A percentile compares a stretch with the other conserved stretches of the same genome.
Evolutionary conservation across 2,797 vertebrate species (phyloP).

Genomic region (Loris lydekkerianus): DNA sequence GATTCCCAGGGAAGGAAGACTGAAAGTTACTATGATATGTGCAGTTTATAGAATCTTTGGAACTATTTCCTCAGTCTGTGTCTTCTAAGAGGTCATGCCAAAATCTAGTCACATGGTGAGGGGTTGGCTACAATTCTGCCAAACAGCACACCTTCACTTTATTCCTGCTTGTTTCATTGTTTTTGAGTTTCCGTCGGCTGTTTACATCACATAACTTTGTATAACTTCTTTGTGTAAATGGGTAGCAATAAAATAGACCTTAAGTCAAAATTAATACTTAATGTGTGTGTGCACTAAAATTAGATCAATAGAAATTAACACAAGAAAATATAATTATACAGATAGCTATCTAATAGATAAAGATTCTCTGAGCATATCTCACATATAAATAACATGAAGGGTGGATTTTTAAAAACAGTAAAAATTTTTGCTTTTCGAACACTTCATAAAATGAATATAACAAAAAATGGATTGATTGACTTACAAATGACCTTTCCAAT

Average conservation of each 20-base stretch:
- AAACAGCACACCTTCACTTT: neutral
- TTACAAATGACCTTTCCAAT: neutral
- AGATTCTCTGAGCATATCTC: neutral
- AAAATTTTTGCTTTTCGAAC: neutral
- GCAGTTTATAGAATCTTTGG: neutral
- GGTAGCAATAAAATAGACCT: neutral
- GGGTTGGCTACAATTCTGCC: too few relatives aligned
- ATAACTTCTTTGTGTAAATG: too few relatives aligned
- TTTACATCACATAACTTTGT: neutral
- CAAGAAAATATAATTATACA: neutral
- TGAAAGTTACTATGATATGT: neutral
- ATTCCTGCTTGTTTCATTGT: neutral
- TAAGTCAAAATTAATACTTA: neutral
- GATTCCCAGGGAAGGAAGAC: neutral
- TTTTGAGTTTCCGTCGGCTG: neutral
- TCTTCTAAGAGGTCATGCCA: neutral
- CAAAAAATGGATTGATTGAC: neutral
- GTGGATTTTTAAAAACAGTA: neutral
- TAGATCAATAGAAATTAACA: neutral
- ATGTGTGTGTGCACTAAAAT: neutral
- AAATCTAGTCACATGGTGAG: neutral
- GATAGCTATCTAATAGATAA: neutral
- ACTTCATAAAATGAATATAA: neutral
- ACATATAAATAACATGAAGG: neutral
- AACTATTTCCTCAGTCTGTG: neutral